A percentile compares a stretch with the other conserved stretches of the same genome.
phyloP scores from a whole-genome alignment of 2,888 invertebrate species.

The Polydrusus tereticollis region DNA sequence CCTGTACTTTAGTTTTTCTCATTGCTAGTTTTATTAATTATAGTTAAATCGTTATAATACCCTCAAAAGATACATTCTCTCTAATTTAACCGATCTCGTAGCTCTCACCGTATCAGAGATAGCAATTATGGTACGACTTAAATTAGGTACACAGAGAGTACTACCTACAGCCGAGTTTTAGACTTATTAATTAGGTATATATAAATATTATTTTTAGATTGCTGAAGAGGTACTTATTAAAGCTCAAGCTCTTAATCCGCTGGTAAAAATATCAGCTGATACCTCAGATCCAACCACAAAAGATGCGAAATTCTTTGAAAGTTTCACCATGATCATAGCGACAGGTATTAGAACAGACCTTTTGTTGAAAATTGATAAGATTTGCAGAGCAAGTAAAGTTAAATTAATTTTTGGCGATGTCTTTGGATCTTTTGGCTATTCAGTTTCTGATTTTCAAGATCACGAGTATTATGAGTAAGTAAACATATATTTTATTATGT shows the following conservation, averaged over 20 bases:
- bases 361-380: conserved; percentile 80
- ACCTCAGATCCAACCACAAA: conserved; percentile 75
- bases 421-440: conserved; percentile 93
- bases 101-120: no score
- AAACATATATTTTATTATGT: no score
- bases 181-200: no score
- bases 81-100: no score
- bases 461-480: conserved; percentile 86
- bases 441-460: conserved; percentile 88
- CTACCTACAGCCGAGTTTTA: no score
- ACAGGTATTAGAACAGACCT: conserved; percentile 81
- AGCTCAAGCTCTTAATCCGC: conserved; percentile 90
- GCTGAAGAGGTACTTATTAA: conserved; percentile 85
- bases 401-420: conserved; percentile 93
- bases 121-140: no score
- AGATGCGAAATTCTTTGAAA: conserved; percentile 77
- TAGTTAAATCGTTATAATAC: no score
- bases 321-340: conserved; percentile 88
- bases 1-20: no score
- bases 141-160: no score
- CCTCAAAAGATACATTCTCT: no score
- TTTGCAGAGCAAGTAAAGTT: conserved; percentile 80
- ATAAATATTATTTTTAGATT: conserved; percentile 74
- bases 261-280: conserved; percentile 86
- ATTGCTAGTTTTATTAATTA: no score